Evolutionary conservation across 2,113 vertebrate genomes (phyloP).

Genomic region (Dermatemys mawii): DNA sequence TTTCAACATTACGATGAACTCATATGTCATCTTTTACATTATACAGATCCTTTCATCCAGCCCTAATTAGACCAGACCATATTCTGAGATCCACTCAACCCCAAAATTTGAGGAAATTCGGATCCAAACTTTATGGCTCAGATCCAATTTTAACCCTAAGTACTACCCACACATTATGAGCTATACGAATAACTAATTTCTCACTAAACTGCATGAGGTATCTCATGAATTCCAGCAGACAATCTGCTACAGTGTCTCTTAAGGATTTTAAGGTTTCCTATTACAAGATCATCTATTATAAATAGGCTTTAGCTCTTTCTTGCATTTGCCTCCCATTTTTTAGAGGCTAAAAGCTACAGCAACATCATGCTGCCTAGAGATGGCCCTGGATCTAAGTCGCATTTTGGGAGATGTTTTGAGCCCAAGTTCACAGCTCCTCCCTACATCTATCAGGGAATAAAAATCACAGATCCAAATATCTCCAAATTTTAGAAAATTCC

Average conservation of each 20-base stretch:
- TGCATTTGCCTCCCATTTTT: neutral
- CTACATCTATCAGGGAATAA: neutral
- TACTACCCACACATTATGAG: neutral
- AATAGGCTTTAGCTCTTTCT: neutral
- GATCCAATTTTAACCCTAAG: neutral
- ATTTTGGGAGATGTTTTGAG: neutral
- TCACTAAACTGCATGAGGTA: neutral
- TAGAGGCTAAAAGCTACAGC: neutral
- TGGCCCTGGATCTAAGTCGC: neutral
- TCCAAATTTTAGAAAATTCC: neutral
- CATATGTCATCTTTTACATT: neutral
- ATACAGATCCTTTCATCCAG: neutral
- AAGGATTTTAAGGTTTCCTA: neutral
- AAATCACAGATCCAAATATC: rapidly evolving
- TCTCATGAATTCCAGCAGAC: neutral
- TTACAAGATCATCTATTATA: neutral
- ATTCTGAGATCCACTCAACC: neutral
- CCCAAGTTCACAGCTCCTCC: neutral
- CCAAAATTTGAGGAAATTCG: neutral
- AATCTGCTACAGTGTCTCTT: neutral
- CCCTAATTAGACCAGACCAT: neutral
- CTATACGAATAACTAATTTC: neutral
- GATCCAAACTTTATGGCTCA: neutral
- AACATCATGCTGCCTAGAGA: neutral
- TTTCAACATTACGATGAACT: neutral